Evolutionary conservation across 2,797 vertebrate genomes (phyloP), one percentile per base, ranked within the genome.

Genomic region (Anguilla obscura): DNA sequence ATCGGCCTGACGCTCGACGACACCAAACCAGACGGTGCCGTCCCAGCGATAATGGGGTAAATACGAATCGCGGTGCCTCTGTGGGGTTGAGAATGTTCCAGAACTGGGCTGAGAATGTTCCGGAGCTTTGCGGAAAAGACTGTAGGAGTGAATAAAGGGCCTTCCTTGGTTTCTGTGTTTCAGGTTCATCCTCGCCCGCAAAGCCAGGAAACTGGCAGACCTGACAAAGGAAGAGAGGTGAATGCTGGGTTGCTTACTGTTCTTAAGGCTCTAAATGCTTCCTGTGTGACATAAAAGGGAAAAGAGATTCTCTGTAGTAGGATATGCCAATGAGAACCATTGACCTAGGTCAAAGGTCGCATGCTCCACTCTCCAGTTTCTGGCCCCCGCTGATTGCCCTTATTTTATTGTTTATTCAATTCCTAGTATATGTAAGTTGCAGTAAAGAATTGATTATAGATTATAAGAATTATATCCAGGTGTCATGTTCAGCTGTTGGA

Each of bases 31-130:
- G 98, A 99, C 90, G 98, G 97, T 89, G 96, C 89, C 56, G 95
- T 97, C 63, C 96, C 98, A 36, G 96, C 96, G 84, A 99, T 99
- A 88, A 99, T 99, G 94, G 98, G 98, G 98, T 99, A 95, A 94
- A 60, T 14, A 12, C 18, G 2, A 7, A 2, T 18, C 7, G 0
- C 7, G 36, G 18, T 69, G 48, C 16, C 56, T 14, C 86, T 52
- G 86, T 16, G 40, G 80, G 52, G 16, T 18, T 60, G 52, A n/a
- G 54, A 18, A 58, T 16, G 40, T 86, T 69, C 14, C 12, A 24
- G 52, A 85, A 21, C 12, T 8, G 40, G 52, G 16, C 9, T 60
- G 27, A n/a, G 54, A 18, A 58, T 16, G 40, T 86, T 69, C 14
- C 12, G 8, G 24, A 63, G 45, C 4, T 1, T 48, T 48, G 58